Base-by-base conservation (phyloP, 2,797 vertebrate species). In the Chaetophractus vellerosus region DNA sequence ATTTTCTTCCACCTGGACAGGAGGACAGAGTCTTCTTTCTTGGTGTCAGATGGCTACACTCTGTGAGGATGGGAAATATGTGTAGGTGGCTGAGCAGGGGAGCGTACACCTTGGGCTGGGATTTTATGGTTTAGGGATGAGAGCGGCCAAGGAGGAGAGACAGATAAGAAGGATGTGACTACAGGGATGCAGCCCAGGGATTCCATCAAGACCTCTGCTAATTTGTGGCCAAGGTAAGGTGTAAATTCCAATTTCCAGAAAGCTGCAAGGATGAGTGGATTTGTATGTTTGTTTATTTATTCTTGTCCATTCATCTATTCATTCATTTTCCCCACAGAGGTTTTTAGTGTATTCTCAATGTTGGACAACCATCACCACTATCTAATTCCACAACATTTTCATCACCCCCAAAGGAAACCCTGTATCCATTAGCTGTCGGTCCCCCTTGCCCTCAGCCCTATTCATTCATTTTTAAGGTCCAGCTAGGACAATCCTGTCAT, bases 211-310 rank as follows among this genome's bases (percentile, higher is more conserved):
- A 55, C 64, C 36, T 64, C 72, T 21, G 48, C 66, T 76, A 66
- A 57, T 24, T 2, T 48, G 45, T 52, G 16, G 6, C 7, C 41
- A 64, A 93, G 76, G 33, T 90, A 64, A 93, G 76, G 33, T 90
- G 6, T 69, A 78, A 74, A 82, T 38, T 93, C 61, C n/a, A 55
- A 76, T 75, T 90, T 92, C 24, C 28, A 86, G 83, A 88, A 79
- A 91, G 48, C 66, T 63, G 68, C 41, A 72, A 86, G 45, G 64
- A 88, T 87, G 45, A 88, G 19, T 38, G 28, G 64, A 61, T 78
- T 95, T 64, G 52, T 55, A 55, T 55, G 24, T 86, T 91, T 80
- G 78, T 85, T 91, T 80, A 15, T 71, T 76, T 55, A 33, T 93
- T 52, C 38, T 74, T 64, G 52, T 52, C 89, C 59, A 91, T 59